Base-by-base conservation (phyloP, 2,888 invertebrate species). In the Lasioglossum lativentre region DNA sequence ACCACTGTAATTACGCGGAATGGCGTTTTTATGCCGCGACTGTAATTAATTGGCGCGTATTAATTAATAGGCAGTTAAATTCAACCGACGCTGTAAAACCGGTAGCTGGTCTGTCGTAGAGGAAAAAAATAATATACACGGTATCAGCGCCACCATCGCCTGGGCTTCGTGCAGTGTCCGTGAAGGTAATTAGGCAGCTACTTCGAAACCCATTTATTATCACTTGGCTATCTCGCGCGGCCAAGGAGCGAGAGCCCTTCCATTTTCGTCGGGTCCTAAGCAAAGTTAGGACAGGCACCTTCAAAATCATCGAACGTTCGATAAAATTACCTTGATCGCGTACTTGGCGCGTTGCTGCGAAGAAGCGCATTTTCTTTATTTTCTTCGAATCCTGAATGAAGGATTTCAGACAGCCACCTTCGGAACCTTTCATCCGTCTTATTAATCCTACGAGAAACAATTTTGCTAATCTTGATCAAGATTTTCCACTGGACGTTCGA, bases 161-260 rank as follows among this genome's bases (percentile, higher is more conserved):
- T 34, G 80, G 84, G 45, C 72, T 85, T 80, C 83, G 86, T 88
- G 82, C 87, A 79, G 75, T 83, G 82, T 86, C 78, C 86, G 80
- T 82, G 84, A 83, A 86, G 88, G 90, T 90, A 90, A 90, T 90
- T 90, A 90, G 89, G 84, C 86, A 81, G 86, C 88, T 83, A 88
- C 89, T 85, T 83, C 77, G 80, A 89, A 89, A 90, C 80, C 79
- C 90, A 92, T 93, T 92, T 91, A 92, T 93, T 92, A 93, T 88
- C 87, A 84, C 85, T 89, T 78, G 87, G 81, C 83, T 88, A 87
- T 86, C 88, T 84, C 80, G 77, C 83, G 83, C 84, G 87, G 88
- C 85, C 76, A 74, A 85, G 78, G 84, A 90, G 86, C 63, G 82
- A 23, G 85, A 84, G 80, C 87, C 89, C 85, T 88, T 90, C 83